Percentiles rank a stretch among this genome's conserved stretches.
phyloP scores from a whole-genome alignment of 2,888 invertebrate species.

The Clanis bilineata region DNA sequence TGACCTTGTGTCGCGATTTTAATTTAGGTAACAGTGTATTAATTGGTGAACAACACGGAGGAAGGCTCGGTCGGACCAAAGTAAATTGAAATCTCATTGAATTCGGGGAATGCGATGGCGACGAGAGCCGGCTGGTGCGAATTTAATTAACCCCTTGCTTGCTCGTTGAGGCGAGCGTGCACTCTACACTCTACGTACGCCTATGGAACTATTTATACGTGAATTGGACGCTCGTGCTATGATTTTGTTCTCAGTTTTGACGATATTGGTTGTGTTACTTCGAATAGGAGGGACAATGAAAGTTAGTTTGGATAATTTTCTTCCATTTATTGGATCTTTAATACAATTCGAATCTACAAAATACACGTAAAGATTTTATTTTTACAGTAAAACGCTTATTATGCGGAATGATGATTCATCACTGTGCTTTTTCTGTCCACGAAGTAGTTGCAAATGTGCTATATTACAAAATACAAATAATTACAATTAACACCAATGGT shows the following conservation, averaged over 20 bases:
- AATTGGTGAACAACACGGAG: slow-evolving; percentile 57
- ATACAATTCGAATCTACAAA: too few relatives aligned
- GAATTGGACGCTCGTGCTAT: slow-evolving; percentile 5
- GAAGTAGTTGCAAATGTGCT: too few relatives aligned
- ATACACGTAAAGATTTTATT: too few relatives aligned
- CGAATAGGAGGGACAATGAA: background rate
- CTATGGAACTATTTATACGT: slow-evolving; percentile 34
- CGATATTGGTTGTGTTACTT: background rate
- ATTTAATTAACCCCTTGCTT: slow-evolving; percentile 80
- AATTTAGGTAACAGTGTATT: slow-evolving; percentile 54
- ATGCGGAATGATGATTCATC: too few relatives aligned
- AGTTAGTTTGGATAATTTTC: background rate
- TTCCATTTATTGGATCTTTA: background rate
- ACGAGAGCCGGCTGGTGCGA: slow-evolving; percentile 77
- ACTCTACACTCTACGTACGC: slow-evolving; percentile 37
- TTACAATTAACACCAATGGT: too few relatives aligned
- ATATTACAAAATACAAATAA: too few relatives aligned
- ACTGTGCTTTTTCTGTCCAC: too few relatives aligned
- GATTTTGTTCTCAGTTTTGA: slow-evolving; percentile 7
- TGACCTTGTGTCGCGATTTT: slow-evolving; percentile 36
- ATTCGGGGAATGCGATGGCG: slow-evolving; percentile 76
- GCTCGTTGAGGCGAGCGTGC: slow-evolving; percentile 66
- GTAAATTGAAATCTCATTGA: slow-evolving; percentile 82
- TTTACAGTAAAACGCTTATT: too few relatives aligned
- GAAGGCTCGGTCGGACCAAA: slow-evolving; percentile 66